These are phyloP conservation scores for Amblyjoppa proteus DNA, from an alignment of 2,888 invertebrate species.

Conservation along the genomic window DNA sequence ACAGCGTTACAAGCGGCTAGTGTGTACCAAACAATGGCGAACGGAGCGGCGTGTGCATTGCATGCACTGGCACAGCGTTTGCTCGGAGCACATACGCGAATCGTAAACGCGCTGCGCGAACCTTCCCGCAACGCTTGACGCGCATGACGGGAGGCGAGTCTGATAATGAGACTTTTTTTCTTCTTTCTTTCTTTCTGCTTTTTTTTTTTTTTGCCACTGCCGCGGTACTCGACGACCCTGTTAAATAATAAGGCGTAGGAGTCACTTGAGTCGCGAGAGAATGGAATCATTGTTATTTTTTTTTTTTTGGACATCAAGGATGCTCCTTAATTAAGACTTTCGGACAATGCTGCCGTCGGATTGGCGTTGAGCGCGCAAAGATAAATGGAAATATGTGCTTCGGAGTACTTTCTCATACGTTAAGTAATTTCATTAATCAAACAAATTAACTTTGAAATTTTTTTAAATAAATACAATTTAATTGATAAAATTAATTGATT, in stretches of 20 bases:
- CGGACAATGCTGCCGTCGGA: background rate
- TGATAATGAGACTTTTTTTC: constrained; percentile 24
- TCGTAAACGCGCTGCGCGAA: constrained; percentile 15
- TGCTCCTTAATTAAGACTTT: background rate
- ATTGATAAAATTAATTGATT: too few species aligned
- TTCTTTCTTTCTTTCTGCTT: background rate
- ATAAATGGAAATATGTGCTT: background rate
- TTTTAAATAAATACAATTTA: too few species aligned
- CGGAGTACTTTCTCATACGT: background rate
- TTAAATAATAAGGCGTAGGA: too few species aligned
- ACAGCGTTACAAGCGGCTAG: constrained; percentile 54
- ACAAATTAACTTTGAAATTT: too few species aligned
- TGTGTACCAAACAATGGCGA: constrained; percentile 76
- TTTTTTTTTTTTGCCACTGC: background rate
- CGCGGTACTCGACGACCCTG: background rate
- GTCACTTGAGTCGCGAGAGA: too few species aligned
- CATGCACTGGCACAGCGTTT: constrained; percentile 8
- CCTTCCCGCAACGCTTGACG: constrained; percentile 35
- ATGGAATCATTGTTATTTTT: background rate
- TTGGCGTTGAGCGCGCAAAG: background rate
- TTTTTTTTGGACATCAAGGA: background rate
- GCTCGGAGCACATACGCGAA: constrained; percentile 6
- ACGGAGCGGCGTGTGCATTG: constrained; percentile 25
- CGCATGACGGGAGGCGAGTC: constrained; percentile 8
- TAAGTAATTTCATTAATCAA: background rate